Evolutionary conservation across 2,888 invertebrate genomes (phyloP), one percentile per base, ranked within the genome.

Genomic region (Melieria crassipennis): DNA sequence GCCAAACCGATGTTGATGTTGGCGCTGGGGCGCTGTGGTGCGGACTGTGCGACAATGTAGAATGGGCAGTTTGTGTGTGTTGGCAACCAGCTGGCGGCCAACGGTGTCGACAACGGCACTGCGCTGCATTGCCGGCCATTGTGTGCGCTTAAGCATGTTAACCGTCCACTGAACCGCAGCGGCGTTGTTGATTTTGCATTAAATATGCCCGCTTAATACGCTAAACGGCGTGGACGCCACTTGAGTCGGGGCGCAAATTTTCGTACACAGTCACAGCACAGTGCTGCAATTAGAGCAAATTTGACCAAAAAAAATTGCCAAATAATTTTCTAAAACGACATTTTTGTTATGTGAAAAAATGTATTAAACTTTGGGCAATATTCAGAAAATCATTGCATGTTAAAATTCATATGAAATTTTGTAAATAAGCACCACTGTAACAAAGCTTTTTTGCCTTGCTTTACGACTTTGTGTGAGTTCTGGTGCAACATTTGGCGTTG

Each of bases 141-240:
- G 74, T 77, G 78, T 74, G 78, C 78, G 76, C 77, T 78, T 77
- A 78, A 81, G 79, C 79, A 77, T 80, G 80, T 83, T 81, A 81
- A 80, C 79, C 79, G 82, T 81, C 81, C 82, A 73, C 79, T 81
- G 82, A 80, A 80, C 83, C 80, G 82, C 80, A 69, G 58, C 43
- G 72, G 79, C 80, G 82, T 79, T 81, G 81, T 81, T 82, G 83
- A 83, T 81, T 83, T 83, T 81, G 83, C 80, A 81, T 81, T 81
- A 83, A 81, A 81, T 79, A 79, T 76, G 76, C 77, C 71, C 71
- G 73, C 73, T 74, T 74, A 74, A 74, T 74, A 74, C 71, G 74
- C 16, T 71, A 68, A 74, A 70, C 57, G 68, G 67, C 77, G 68
- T 77, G 76, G 75, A 79, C 81, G 74, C 74, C 75, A 77, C 75